Evolutionary conservation across 1,140 invertebrate species (phyloP), one percentile per base, ranked within the genome.

Genomic region (Calliopsis andreniformis): DNA sequence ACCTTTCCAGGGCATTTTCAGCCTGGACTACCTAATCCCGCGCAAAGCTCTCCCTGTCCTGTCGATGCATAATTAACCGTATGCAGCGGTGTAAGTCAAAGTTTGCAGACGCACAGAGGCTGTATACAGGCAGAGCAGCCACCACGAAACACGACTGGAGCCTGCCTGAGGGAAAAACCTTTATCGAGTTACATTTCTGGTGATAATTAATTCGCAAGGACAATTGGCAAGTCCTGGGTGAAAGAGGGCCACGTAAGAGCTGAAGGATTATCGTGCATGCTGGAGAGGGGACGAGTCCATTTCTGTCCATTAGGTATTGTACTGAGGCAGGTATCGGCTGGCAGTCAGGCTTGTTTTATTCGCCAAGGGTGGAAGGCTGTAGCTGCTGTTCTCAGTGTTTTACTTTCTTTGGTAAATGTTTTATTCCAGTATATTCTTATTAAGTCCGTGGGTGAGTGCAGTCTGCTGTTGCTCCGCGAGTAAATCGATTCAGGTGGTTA

Each of bases 161-260:
- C n/a, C n/a, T n/a, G n/a, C n/a, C n/a, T n/a, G 18, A 20, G 39
- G 23, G 59, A 6, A 28, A 62, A 62, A 62, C 23, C 53, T 63
- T 47, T 56, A 51, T 55, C 64, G 64, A 79, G 75, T 79, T 75
- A 79, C 64, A 39, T 39, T 69, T 64, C 70, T 39, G 71, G 30
- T 32, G 66, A 59, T 80, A 67, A 80, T 76, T 69, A 80, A 80
- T 70, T 76, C 62, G 23, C 30, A 25, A 39, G 49, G 78, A 71
- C 28, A 30, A 71, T 79, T n/a, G n/a, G n/a, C n/a, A n/a, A n/a
- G n/a, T n/a, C n/a, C n/a, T n/a, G n/a, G n/a, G n/a, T n/a, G n/a
- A n/a, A n/a, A n/a, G n/a, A n/a, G n/a, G n/a, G n/a, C n/a, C n/a
- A n/a, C n/a, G n/a, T n/a, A n/a, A n/a, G 30, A 51, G 23, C 63